Evolutionary conservation across 1,140 invertebrate genomes (phyloP), one percentile per base, ranked within the genome.

Genomic region (Heliconius congener): DNA sequence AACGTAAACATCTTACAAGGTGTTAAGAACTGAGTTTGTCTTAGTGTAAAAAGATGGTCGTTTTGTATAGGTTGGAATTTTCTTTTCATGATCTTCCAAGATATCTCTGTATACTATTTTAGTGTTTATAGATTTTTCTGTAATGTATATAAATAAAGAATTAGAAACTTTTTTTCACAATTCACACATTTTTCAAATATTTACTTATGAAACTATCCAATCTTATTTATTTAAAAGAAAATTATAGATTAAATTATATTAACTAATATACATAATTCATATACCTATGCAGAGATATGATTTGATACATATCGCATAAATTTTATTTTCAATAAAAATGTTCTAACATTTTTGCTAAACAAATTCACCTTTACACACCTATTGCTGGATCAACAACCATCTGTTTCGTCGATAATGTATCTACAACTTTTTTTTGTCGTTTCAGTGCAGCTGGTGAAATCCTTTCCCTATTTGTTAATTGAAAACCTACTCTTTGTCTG

Each of bases 341-440:
- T 50, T 57, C 39, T 30, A 39, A 72, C 34, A 46, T 66, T 18
- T 70, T 71, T 78, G 60, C 76, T 86, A 78, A 71, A 77, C 77
- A 42, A 90, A 91, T 91, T 91, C 91, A 93, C 90, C 90, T 93
- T 93, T 92, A 93, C 91, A 88, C 88, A 93, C 91, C 91, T 93
- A 86, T 79, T 82, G 85, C 79, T 57, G 85, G 75, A 78, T 78
- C 77, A 46, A 81, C 73, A 74, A 77, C 42, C 1, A 73, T 30
- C 46, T 75, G 76, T 39, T 86, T 86, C 46, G 85, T 39, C n/a
- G 71, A 30, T 19, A 76, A 1, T 3, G 78, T 76, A 18, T 87
- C 88, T 3, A 71, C 18, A 0, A 23, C 73, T 77, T 39, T 81
- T 60, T 82, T 83, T 73, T 81, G 76, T 37, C 76, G 85, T 66